These are phyloP conservation scores for Drosophila equinoxialis DNA, from an alignment of 1,140 invertebrate species.

Conservation along the genomic window DNA sequence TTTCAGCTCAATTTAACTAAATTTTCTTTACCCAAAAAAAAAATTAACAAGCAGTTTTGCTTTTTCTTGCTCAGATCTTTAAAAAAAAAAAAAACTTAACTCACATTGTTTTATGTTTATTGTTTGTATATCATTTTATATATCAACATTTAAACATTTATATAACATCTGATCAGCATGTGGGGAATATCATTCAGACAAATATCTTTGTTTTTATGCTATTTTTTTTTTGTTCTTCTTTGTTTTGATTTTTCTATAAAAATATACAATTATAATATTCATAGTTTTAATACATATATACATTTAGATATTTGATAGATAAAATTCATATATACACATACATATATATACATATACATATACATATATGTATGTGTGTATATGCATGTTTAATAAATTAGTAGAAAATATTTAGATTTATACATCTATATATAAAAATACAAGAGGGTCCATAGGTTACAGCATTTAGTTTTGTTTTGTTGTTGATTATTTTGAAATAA, in stretches of 20 bases:
- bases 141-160: constrained; percentile 50
- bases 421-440: constrained; percentile 72
- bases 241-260: constrained; percentile 28
- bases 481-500: constrained; percentile 15
- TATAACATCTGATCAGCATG: constrained; percentile 6
- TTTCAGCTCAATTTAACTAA: too few relatives aligned
- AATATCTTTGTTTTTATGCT: constrained; percentile 6
- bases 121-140: constrained; percentile 38
- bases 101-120: constrained; percentile 15
- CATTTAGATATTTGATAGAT: constrained; percentile 43
- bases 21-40: constrained; percentile 10
- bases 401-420: constrained; percentile 68
- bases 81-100: not conserved
- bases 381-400: constrained; percentile 62
- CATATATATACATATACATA: not conserved
- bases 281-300: constrained; percentile 27
- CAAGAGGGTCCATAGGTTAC: constrained; percentile 77
- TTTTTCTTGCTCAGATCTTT: too few relatives aligned
- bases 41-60: not conserved
- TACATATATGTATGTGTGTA: constrained; percentile 4
- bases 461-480: constrained; percentile 28
- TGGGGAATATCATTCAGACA: constrained; percentile 26
- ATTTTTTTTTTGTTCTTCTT: not conserved
- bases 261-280: constrained; percentile 42
- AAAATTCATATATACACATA: constrained; percentile 23